A percentile compares a stretch with the other conserved stretches of the same genome.
Evolutionary conservation across 2,888 invertebrate species (phyloP).

Genomic region (Rhorus exstirpatorius): DNA sequence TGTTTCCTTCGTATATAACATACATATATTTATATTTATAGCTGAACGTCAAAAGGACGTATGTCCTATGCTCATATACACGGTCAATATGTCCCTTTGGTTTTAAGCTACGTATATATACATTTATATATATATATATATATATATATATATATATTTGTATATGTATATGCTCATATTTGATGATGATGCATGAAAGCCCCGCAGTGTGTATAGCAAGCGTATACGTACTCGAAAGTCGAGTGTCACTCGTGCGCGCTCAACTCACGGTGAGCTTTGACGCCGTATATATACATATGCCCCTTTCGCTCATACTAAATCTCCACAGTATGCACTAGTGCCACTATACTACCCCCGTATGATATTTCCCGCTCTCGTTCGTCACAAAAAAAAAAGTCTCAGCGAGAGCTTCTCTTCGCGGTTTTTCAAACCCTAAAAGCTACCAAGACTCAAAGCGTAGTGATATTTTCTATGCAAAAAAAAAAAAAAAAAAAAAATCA

Average conservation of each 20-base stretch:
- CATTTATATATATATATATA: too few species aligned
- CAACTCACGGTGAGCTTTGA: slow-evolving; percentile 65
- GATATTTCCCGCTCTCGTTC: slow-evolving; percentile 58
- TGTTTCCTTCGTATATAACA: slow-evolving; percentile 14
- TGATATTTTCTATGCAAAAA: slow-evolving; percentile 18
- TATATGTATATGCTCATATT: slow-evolving; percentile 32
- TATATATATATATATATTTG: too few species aligned
- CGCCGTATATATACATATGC: slow-evolving; percentile 55
- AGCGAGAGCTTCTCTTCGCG: slow-evolving; percentile 36
- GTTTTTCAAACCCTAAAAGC: slow-evolving; percentile 57
- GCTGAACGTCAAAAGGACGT: not conserved
- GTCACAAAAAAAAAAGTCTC: slow-evolving; percentile 64
- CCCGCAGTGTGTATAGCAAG: slow-evolving; percentile 5
- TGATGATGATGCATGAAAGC: slow-evolving; percentile 30
- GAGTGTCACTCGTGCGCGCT: slow-evolving; percentile 63
- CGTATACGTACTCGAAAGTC: slow-evolving; percentile 59
- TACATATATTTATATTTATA: not conserved
- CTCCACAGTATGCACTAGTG: slow-evolving; percentile 22
- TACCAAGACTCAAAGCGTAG: slow-evolving; percentile 21
- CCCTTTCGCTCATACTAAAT: slow-evolving; percentile 24
- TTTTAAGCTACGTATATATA: too few species aligned
- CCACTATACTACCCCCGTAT: slow-evolving; percentile 14
- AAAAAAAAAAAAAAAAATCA: slow-evolving; percentile 5
- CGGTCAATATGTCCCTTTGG: not conserved
- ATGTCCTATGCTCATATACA: not conserved